Conservation (phyloP, 2,113 vertebrate species). For the Guaruba guarouba region DNA sequence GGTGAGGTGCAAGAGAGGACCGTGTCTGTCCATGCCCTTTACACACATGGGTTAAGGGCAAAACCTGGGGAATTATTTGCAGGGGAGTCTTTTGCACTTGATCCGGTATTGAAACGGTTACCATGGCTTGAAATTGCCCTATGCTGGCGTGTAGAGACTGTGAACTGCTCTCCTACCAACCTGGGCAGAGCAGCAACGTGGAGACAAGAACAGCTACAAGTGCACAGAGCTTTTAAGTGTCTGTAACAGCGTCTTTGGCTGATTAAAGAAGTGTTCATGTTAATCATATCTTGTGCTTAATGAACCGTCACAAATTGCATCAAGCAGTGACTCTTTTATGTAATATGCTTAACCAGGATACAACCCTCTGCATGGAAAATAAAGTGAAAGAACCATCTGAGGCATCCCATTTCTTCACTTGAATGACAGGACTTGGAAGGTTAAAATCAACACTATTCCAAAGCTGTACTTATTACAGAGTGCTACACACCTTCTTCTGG, state of each 20-base stretch:
- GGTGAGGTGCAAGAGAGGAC: background rate
- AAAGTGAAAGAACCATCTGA: background rate
- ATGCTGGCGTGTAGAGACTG: background rate
- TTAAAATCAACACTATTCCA: background rate
- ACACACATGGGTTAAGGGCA: background rate
- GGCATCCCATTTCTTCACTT: background rate
- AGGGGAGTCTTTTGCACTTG: background rate
- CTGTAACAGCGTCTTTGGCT: background rate
- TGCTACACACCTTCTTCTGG: background rate
- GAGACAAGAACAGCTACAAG: background rate
- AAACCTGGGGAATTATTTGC: background rate
- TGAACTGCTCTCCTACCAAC: background rate
- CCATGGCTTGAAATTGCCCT: background rate
- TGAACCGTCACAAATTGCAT: constrained; percentile 15
- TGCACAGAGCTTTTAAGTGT: background rate
- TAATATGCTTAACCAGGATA: background rate
- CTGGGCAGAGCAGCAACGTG: background rate
- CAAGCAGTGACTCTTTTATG: background rate
- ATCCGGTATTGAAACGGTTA: background rate
- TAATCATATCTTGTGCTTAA: constrained; percentile 22
- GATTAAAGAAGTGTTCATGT: background rate
- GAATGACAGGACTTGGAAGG: background rate
- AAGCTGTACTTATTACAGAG: background rate
- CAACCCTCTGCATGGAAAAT: background rate
- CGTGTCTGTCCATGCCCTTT: background rate